Base-by-base conservation (phyloP, 2,888 invertebrate species). In the Folsomia candida region DNA sequence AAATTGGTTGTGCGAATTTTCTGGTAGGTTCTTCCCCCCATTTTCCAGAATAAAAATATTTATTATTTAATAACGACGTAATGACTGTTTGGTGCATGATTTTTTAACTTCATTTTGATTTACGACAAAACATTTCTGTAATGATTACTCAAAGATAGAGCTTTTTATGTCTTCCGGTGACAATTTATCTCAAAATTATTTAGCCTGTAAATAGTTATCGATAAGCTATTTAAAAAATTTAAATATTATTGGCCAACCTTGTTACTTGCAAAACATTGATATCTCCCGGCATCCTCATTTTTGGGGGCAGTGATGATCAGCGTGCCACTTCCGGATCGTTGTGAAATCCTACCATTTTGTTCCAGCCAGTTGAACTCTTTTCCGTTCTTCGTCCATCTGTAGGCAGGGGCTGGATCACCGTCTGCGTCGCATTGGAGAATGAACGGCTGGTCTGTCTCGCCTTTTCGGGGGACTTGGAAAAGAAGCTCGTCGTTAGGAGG, bases 341-440 rank as follows among this genome's bases (percentile, higher is more conserved):
- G 94, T 1, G 93, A 91, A 83, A 98, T 94, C 80, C 97, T 89
- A 81, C 93, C 91, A 84, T 96, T 97, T 84, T 97, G 95, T 28
- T 93, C 91, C 82, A 92, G 91, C 88, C 94, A 97, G 80, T 94
- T 90, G 85, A 97, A 98, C n/a, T 89, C 86, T 81, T 94, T 93
- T 68, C 96, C 97, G 86, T 98, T 97, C 84, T 97, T 97, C 76
- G 92, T 88, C 98, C 98, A 98, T 81, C 88, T 87, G 87, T 88
- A 97, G 94, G 88, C 90, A 68, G 97, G 97, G 78, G 90, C 90
- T 14, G 98, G 98, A 84, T 95, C 93, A 80, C 96, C 97, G 83
- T 92, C 91, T 18, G 98, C 98, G 2, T 60, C 27, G 84, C 98
- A 99, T 84, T 96, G 94, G 79, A 99, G 92, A 81, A 94, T 90